Evolutionary conservation across 2,797 vertebrate genomes (phyloP).

Genomic region (Coreius guichenoti): DNA sequence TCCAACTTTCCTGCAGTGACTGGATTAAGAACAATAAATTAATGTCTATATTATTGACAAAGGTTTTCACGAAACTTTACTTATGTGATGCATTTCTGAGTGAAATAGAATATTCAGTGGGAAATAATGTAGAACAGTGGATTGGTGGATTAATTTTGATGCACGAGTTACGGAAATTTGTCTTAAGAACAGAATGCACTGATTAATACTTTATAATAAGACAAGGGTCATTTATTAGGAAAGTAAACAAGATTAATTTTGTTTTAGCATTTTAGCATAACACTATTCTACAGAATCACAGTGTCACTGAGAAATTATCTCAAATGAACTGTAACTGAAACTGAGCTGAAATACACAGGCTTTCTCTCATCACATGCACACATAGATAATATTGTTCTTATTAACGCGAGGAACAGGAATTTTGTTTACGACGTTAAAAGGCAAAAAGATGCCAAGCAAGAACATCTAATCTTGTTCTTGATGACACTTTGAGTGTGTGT

Average conservation of each 20-base stretch:
- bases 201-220: background rate
- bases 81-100: background rate
- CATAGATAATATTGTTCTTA: conserved; percentile 56
- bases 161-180: background rate
- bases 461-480: conserved; percentile 38
- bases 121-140: background rate
- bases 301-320: background rate
- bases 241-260: background rate
- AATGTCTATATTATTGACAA: background rate
- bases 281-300: background rate
- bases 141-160: background rate
- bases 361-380: background rate
- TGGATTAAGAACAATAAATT: conserved; percentile 36
- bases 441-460: conserved; percentile 32
- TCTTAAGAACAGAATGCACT: background rate
- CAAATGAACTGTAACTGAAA: background rate
- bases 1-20: conserved; percentile 12
- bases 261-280: background rate
- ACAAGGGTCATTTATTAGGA: background rate
- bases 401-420: conserved; percentile 58
- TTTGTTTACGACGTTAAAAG: conserved; percentile 60
- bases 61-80: background rate
- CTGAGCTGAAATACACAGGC: background rate
- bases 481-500: conserved; percentile 42
- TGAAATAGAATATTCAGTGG: background rate